A percentile compares a stretch with the other conserved stretches of the same genome.
Conservation (phyloP, 2,797 vertebrate genomes). For the Mus minutoides region DNA sequence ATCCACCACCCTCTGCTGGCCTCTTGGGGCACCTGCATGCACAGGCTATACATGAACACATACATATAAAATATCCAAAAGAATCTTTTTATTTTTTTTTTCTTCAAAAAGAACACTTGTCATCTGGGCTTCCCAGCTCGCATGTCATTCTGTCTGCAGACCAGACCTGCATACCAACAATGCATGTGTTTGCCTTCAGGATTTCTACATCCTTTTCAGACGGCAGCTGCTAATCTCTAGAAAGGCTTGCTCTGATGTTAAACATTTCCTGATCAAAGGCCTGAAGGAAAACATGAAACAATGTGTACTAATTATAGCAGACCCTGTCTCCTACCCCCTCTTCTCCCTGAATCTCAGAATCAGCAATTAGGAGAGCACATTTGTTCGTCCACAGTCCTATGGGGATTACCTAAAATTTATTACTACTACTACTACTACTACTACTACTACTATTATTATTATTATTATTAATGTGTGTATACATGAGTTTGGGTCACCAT, state of each 20-base stretch:
- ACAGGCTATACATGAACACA: neutral
- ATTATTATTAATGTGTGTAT: neutral
- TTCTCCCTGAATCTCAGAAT: conserved; percentile 48
- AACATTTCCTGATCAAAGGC: conserved; percentile 76
- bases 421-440: neutral
- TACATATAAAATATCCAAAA: neutral
- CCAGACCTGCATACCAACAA: conserved; percentile 34
- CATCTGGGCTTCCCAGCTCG: conserved; percentile 14
- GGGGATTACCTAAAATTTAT: conserved; percentile 52
- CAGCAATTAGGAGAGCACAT: conserved; percentile 49
- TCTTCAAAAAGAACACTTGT: conserved; percentile 1
- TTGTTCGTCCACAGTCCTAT: conserved; percentile 48
- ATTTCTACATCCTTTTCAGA: conserved; percentile 69
- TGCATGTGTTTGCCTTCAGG: conserved; percentile 72
- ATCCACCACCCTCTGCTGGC: neutral
- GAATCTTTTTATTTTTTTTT: neutral
- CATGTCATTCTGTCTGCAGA: conserved; percentile 57
- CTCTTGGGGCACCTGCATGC: neutral
- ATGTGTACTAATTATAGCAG: conserved; percentile 70
- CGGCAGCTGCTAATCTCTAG: conserved; percentile 74
- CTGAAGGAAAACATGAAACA: conserved; percentile 82
- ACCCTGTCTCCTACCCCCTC: neutral
- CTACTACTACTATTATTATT: too few species aligned
- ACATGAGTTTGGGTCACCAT: neutral
- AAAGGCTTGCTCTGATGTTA: conserved; percentile 71